phyloP scores from a whole-genome alignment of 1,140 invertebrate species.

The Chionoecetes opilio region DNA sequence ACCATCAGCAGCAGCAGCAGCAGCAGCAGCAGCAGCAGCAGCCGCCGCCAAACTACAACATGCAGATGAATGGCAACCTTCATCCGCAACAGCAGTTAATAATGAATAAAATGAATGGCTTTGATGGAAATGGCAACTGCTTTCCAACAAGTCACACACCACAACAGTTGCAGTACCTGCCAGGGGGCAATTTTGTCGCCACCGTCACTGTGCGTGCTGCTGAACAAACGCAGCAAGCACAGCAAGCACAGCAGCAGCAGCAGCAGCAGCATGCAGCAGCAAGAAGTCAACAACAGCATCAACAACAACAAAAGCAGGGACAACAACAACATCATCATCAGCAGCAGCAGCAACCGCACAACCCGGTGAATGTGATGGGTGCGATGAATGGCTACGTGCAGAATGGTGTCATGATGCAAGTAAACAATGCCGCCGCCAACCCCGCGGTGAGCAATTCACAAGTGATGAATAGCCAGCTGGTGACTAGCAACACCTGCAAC shows the following conservation, averaged over 20 bases:
- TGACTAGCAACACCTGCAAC: constrained; percentile 63
- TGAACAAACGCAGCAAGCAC: constrained; percentile 67
- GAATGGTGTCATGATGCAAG: constrained; percentile 77
- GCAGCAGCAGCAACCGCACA: constrained; percentile 60
- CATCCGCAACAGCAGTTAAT: constrained; percentile 74
- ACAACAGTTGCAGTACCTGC: constrained; percentile 73
- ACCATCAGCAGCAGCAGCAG: constrained; percentile 66
- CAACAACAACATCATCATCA: constrained; percentile 45
- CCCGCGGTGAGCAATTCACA: constrained; percentile 56
- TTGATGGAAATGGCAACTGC: constrained; percentile 69
- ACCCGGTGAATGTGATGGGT: constrained; percentile 66
- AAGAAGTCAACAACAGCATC: constrained; percentile 48
- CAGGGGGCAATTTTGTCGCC: constrained; percentile 74
- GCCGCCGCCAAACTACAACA: constrained; percentile 54
- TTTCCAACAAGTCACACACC: constrained; percentile 70
- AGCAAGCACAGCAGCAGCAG: constrained; percentile 58
- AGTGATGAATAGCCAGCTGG: constrained; percentile 75
- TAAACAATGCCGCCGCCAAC: constrained; percentile 63
- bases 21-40: constrained; percentile 65
- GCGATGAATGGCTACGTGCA: constrained; percentile 74
- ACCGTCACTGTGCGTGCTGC: constrained; percentile 75
- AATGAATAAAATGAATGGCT: constrained; percentile 76
- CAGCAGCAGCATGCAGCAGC: constrained; percentile 6
- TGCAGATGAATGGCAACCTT: constrained; percentile 73
- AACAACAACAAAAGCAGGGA: constrained; percentile 55